Conservation (phyloP, 2,888 invertebrate genomes). For the Spodoptera picta region DNA sequence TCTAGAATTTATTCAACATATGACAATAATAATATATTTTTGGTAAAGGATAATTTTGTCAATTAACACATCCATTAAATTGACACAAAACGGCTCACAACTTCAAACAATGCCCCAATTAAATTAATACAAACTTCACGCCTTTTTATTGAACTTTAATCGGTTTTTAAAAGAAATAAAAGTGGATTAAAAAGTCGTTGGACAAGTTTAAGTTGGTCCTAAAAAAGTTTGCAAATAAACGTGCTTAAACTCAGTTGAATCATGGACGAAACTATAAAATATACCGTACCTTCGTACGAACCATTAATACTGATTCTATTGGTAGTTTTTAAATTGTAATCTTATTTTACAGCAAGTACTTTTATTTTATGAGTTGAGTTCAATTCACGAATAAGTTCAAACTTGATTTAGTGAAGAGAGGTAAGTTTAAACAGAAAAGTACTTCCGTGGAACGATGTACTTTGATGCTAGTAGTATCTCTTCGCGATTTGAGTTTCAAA, state of each 20-base stretch:
- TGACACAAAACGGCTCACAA: constrained; percentile 10
- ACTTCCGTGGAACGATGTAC: too few species aligned
- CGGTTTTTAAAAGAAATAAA: constrained; percentile 58
- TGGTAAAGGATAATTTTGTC: too few species aligned
- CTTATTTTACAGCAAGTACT: constrained; percentile 34
- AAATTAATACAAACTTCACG: constrained; percentile 27
- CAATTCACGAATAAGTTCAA: constrained; percentile 1
- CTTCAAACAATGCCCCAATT: constrained; percentile 30
- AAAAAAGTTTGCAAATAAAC: constrained; percentile 61
- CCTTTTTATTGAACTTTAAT: constrained; percentile 54
- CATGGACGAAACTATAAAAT: constrained; percentile 55
- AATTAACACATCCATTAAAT: neutral
- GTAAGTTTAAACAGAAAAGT: too few species aligned
- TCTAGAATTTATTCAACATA: neutral
- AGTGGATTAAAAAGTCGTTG: constrained; percentile 64
- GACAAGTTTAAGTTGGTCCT: constrained; percentile 59
- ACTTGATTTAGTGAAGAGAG: too few species aligned
- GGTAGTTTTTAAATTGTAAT: constrained; percentile 30
- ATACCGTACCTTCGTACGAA: constrained; percentile 43
- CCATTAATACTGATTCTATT: constrained; percentile 44
- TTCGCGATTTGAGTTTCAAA: too few species aligned
- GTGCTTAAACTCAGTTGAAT: constrained; percentile 51
- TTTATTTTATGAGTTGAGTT: neutral
- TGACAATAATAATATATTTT: too few species aligned
- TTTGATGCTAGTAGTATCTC: too few species aligned